phyloP scores from a whole-genome alignment of 1,140 invertebrate species.

The Dolichoris vasculosae region DNA sequence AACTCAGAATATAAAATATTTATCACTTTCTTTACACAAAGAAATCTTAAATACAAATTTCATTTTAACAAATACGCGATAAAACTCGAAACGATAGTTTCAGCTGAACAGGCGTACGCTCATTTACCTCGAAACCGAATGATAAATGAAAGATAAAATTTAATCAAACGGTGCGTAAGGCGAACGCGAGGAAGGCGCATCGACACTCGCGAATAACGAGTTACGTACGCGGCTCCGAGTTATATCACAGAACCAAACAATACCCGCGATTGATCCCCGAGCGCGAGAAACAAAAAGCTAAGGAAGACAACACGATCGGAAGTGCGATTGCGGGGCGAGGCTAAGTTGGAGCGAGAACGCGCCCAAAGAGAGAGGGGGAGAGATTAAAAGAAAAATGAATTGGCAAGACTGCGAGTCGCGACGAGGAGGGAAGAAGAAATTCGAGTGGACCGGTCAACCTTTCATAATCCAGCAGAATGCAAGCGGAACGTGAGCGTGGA shows the following conservation, averaged over 20 bases:
- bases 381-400: neutral
- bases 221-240: neutral
- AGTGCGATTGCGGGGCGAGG: neutral
- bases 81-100: neutral
- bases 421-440: conserved; percentile 36
- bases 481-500: conserved; percentile 59
- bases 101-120: neutral
- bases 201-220: neutral
- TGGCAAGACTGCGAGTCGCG: neutral
- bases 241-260: conserved; percentile 19
- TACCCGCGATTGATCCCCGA: conserved; percentile 21
- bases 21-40: neutral
- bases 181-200: neutral
- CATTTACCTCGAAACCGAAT: neutral
- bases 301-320: conserved; percentile 4
- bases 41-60: neutral
- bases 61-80: neutral
- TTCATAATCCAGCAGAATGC: conserved; percentile 68
- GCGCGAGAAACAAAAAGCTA: neutral
- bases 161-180: neutral
- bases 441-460: conserved; percentile 57
- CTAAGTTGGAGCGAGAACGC: neutral
- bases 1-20: neutral
- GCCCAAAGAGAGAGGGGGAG: neutral
- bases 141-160: conserved; percentile 6